Base-by-base conservation (phyloP, 2,888 invertebrate genomes). In the Amaurobius ferox region DNA sequence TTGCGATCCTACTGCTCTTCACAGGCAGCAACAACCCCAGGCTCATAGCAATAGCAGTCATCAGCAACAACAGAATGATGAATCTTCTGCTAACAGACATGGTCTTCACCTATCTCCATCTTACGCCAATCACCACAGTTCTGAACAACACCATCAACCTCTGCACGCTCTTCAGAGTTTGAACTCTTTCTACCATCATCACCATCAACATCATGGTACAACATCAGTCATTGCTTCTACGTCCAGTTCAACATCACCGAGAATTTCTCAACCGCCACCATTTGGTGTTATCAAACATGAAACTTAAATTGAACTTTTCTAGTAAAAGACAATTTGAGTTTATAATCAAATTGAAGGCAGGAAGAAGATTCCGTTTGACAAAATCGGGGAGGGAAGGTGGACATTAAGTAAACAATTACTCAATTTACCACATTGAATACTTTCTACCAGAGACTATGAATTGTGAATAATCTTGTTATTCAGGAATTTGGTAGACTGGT, bases 201-300 rank as follows among this genome's bases (percentile, higher is more conserved):
- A 80, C 73, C 81, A 74, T 19, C 81, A 85, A 29, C 83, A 77
- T 28, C 68, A 74, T 19, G 64, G 71, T 9, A 44, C 76, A 9
- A 71, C 77, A n/a, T 85, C 83, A 19, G 83, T 85, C 5, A 85
- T 85, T 9, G 83, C 83, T 13, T 85, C 83, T 1, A 85, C 83
- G 6, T 76, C 32, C 66, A 66, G 32, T 32, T 32, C 66, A 16
- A 19, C 30, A 0, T 66, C 66, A 1, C 35, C 66, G 5, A 71
- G 77, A 19, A 83, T 76, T 40, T 44, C 64, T 1, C 55, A 77
- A 11, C 48, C 83, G 23, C 71, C 64, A 0, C 40, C 62, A 26
- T n/a, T n/a, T n/a, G 64, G 73, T 11, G 40, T 71, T n/a, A 78
- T 85, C 40, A 85, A 85, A 30, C 83, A 72, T 29, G 83, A 85